Evolutionary conservation across 2,797 vertebrate genomes (phyloP).

Genomic region (Sebastes steindachneri): DNA sequence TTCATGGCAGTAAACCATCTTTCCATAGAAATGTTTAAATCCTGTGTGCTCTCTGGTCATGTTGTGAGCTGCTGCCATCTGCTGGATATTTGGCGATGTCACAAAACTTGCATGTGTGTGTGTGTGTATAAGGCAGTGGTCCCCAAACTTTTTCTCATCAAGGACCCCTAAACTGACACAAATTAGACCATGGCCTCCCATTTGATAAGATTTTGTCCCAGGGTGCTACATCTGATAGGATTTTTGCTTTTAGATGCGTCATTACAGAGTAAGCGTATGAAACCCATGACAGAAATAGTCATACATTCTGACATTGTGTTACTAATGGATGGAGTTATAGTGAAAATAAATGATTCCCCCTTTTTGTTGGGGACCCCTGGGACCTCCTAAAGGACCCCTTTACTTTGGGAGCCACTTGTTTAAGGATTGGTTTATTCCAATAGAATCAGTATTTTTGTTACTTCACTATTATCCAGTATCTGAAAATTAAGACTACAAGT

Average conservation of each 20-base stretch:
- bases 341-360: no score
- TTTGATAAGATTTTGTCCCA: no score
- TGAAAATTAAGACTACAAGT: not conserved
- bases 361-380: no score
- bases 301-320: no score
- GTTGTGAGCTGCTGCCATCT: constrained; percentile 62
- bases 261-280: no score
- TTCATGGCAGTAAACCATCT: not conserved
- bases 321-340: no score
- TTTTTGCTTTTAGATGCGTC: no score
- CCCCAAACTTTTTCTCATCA: accelerated
- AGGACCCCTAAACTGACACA: no score
- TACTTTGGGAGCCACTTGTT: no score
- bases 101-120: not conserved
- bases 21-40: not conserved
- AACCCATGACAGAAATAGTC: no score
- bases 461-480: not conserved
- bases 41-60: not conserved
- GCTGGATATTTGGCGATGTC: constrained; percentile 30
- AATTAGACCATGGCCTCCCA: accelerated
- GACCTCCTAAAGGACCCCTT: accelerated
- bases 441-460: not conserved
- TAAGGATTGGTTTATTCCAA: not conserved
- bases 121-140: not conserved
- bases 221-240: no score